Evolutionary conservation across 1,140 invertebrate species (phyloP).

Genomic region (Sweltsa coloradensis): DNA sequence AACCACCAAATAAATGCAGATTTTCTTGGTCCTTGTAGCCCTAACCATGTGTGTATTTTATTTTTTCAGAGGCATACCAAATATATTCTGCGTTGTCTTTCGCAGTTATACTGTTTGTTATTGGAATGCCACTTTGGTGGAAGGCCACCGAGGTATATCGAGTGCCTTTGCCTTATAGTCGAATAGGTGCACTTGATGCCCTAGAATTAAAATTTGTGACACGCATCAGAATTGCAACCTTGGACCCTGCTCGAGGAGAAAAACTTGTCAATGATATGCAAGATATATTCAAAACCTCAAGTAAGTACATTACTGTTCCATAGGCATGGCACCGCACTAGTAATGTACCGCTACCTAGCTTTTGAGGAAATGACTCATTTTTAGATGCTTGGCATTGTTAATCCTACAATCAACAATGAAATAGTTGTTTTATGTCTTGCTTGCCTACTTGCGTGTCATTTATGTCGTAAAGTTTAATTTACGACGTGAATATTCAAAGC

Average conservation of each 20-base stretch:
- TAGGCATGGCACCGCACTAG: no score
- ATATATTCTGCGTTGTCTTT: constrained; percentile 64
- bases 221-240: constrained; percentile 32
- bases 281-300: constrained; percentile 13
- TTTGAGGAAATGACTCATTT: no score
- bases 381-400: no score
- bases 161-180: constrained; percentile 48
- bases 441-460: no score
- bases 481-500: no score
- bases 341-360: no score
- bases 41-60: no score
- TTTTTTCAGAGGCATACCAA: constrained; percentile 48
- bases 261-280: constrained; percentile 13
- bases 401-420: no score
- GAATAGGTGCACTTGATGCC: constrained; percentile 40
- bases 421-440: no score
- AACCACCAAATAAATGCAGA: no score
- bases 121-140: constrained; percentile 91
- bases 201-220: constrained; percentile 31
- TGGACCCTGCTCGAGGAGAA: constrained; percentile 26
- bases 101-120: constrained; percentile 60
- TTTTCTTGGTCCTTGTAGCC: no score
- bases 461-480: no score
- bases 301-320: constrained; percentile 9
- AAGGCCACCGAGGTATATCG: constrained; percentile 81